These are phyloP conservation scores for Tanypteryx hageni DNA, from an alignment of 2,888 invertebrate genomes.

Conservation along the genomic window DNA sequence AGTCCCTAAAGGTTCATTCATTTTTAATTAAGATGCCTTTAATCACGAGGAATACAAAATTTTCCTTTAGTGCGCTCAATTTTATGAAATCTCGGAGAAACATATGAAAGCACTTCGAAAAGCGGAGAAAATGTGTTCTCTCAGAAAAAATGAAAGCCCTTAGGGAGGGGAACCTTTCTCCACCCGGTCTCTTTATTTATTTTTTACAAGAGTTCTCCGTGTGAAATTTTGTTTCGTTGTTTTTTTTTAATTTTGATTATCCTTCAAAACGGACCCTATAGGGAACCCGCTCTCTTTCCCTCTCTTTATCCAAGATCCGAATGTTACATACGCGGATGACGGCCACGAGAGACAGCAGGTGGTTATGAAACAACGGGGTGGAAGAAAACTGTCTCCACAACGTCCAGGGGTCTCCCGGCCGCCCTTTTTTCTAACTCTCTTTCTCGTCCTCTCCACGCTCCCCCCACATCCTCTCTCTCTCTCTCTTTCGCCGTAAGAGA, in stretches of 20 bases:
- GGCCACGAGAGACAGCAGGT: background rate
- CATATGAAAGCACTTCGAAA: constrained; percentile 7
- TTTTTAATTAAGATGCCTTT: background rate
- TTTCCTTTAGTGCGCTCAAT: background rate
- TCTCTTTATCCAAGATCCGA: background rate
- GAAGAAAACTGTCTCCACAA: background rate
- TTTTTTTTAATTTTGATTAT: constrained; percentile 14
- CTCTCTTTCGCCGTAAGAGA: background rate
- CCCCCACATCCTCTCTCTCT: no score
- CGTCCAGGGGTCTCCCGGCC: background rate
- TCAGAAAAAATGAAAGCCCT: background rate
- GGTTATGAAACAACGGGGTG: background rate
- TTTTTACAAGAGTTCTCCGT: constrained; percentile 10
- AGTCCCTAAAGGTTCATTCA: no score
- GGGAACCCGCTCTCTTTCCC: background rate
- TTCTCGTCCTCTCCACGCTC: no score
- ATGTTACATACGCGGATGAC: no score
- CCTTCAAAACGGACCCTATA: constrained; percentile 28
- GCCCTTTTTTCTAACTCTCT: no score
- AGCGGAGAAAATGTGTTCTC: background rate
- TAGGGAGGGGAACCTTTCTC: background rate
- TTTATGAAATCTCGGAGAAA: constrained; percentile 13
- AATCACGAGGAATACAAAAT: background rate
- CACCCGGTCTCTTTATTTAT: background rate
- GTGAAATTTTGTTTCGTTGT: constrained; percentile 23